phyloP scores from a whole-genome alignment of 2,888 invertebrate genomes.

The Elmis aenea region DNA sequence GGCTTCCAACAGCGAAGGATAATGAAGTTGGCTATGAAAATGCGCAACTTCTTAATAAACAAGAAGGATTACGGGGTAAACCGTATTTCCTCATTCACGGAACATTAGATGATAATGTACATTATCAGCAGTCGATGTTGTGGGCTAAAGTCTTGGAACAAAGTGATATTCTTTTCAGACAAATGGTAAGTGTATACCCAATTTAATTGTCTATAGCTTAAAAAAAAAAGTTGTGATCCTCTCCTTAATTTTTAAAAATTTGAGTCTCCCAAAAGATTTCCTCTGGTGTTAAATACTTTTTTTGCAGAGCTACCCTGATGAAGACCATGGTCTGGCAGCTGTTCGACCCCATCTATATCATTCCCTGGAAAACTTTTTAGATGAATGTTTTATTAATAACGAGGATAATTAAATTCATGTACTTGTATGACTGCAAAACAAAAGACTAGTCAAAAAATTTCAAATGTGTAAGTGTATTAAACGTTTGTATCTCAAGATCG shows the following conservation, averaged over 20 bases:
- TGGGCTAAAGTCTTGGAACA: slow-evolving; percentile 81
- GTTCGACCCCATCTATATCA: slow-evolving; percentile 87
- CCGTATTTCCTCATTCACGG: slow-evolving; percentile 90
- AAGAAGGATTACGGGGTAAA: slow-evolving; percentile 58
- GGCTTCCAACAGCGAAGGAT: slow-evolving; percentile 64
- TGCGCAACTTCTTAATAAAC: slow-evolving; percentile 70
- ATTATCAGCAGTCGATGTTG: slow-evolving; percentile 94
- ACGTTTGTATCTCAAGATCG: too few relatives aligned
- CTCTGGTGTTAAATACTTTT: slow-evolving; percentile 23
- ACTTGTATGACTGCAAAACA: slow-evolving; percentile 4
- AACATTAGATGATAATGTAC: slow-evolving; percentile 93
- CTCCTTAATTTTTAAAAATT: slow-evolving; percentile 3
- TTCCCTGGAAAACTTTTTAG: slow-evolving; percentile 78
- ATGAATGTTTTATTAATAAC: slow-evolving; percentile 46
- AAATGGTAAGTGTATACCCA: slow-evolving; percentile 63
- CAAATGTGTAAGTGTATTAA: slow-evolving; percentile 1
- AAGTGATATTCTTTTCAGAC: slow-evolving; percentile 81
- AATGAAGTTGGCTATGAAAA: slow-evolving; percentile 70
- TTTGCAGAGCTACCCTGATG: slow-evolving; percentile 87
- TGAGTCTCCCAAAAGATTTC: not conserved
- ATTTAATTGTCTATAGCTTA: not conserved
- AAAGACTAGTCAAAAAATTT: slow-evolving; percentile 16
- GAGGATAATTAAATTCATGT: slow-evolving; percentile 6
- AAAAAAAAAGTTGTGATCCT: not conserved
- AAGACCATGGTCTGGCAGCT: slow-evolving; percentile 80